A percentile compares a stretch with the other conserved stretches of the same genome.
Conservation (phyloP, 2,888 invertebrate genomes). For the Seira musarum region DNA sequence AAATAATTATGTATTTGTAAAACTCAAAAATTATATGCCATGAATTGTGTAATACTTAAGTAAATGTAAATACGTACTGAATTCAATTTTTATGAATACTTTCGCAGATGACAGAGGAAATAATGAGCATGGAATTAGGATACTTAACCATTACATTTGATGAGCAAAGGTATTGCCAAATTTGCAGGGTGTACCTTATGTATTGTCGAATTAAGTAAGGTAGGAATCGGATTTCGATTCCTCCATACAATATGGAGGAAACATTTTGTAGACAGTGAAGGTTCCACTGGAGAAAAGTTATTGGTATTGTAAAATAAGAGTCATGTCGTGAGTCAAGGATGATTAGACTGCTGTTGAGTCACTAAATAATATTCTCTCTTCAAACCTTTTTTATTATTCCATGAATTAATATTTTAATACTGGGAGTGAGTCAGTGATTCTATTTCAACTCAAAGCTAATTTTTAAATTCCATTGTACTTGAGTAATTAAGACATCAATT, state of each 20-base stretch:
- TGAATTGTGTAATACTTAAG: neutral
- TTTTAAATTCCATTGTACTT: neutral
- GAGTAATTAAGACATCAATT: neutral
- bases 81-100: too few species aligned
- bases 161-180: conserved; percentile 7
- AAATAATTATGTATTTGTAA: neutral
- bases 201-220: neutral
- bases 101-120: neutral
- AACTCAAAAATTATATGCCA: neutral
- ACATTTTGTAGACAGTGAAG: neutral
- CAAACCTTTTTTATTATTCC: neutral
- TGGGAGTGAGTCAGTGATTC: too few species aligned
- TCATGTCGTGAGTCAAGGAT: too few species aligned
- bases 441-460: too few species aligned
- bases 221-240: neutral
- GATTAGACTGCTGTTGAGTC: neutral
- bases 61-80: neutral
- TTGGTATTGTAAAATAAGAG: too few species aligned
- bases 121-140: too few species aligned
- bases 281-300: too few species aligned
- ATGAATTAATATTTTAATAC: neutral
- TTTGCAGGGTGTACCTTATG: conserved; percentile 9
- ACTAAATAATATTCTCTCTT: too few species aligned
- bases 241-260: neutral
- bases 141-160: neutral